These are phyloP conservation scores for Burhinus bistriatus DNA, from an alignment of 2,113 vertebrate species.

Conservation along the genomic window DNA sequence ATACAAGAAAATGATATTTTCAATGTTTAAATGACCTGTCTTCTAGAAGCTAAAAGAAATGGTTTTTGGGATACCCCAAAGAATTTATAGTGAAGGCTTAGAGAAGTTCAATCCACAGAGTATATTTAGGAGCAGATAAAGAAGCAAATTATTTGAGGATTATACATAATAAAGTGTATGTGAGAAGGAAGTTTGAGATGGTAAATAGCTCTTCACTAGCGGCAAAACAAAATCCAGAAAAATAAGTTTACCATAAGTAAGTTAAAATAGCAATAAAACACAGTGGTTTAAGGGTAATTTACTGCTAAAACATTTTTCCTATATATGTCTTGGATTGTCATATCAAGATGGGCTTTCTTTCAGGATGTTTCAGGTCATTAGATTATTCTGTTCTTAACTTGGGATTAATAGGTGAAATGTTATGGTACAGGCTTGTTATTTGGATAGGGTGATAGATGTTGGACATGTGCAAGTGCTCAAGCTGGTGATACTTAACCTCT, in stretches of 20 bases:
- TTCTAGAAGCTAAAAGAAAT: background rate
- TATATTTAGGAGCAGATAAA: background rate
- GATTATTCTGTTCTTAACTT: background rate
- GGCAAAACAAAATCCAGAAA: background rate
- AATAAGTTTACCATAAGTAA: background rate
- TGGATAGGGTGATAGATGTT: background rate
- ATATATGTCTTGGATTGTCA: background rate
- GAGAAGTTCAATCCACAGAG: background rate
- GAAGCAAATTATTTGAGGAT: background rate
- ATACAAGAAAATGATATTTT: background rate
- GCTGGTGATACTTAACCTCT: background rate
- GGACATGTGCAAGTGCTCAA: background rate
- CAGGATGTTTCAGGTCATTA: background rate
- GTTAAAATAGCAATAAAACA: background rate
- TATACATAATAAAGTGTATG: background rate
- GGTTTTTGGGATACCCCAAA: background rate
- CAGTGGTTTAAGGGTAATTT: background rate
- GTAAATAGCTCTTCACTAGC: background rate
- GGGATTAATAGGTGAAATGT: background rate
- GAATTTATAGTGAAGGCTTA: background rate
- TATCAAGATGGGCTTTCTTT: background rate
- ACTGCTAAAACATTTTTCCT: background rate
- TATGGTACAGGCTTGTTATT: background rate
- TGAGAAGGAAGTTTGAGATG: background rate
- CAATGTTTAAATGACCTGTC: background rate